Evolutionary conservation across 2,797 vertebrate species (phyloP).

Genomic region (Heliangelus exortis): DNA sequence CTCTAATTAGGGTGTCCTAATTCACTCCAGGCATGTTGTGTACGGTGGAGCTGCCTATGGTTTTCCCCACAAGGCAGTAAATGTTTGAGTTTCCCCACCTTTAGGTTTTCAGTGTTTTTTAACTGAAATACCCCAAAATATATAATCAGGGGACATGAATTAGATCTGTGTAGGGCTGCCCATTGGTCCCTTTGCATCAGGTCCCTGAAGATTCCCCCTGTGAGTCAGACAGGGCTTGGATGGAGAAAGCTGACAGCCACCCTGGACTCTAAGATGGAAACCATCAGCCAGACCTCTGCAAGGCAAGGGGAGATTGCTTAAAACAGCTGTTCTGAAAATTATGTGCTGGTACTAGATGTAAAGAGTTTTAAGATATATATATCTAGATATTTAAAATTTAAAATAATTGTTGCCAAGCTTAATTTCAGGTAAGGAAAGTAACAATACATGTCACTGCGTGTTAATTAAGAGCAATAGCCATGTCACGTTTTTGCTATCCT

Average conservation of each 20-base stretch:
- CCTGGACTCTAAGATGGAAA: background rate
- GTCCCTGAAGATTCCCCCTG: background rate
- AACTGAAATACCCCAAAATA: background rate
- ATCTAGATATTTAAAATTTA: background rate
- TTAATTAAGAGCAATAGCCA: background rate
- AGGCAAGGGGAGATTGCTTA: background rate
- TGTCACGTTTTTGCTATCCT: background rate
- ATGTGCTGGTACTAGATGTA: background rate
- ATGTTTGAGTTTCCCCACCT: background rate
- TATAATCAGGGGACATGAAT: background rate
- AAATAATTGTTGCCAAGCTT: background rate
- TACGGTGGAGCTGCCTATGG: background rate
- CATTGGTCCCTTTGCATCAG: background rate
- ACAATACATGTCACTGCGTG: background rate
- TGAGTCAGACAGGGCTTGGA: background rate
- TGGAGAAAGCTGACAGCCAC: background rate
- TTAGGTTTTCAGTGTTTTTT: background rate
- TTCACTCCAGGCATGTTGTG: background rate
- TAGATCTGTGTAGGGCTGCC: fast-evolving
- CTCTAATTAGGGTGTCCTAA: background rate
- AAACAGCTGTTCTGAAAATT: background rate
- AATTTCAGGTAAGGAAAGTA: background rate
- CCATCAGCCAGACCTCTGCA: background rate
- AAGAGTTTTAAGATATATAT: background rate
- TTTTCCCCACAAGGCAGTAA: background rate